Evolutionary conservation across 1,140 invertebrate genomes (phyloP).

Genomic region (Hyposmocoma kahamanoa): DNA sequence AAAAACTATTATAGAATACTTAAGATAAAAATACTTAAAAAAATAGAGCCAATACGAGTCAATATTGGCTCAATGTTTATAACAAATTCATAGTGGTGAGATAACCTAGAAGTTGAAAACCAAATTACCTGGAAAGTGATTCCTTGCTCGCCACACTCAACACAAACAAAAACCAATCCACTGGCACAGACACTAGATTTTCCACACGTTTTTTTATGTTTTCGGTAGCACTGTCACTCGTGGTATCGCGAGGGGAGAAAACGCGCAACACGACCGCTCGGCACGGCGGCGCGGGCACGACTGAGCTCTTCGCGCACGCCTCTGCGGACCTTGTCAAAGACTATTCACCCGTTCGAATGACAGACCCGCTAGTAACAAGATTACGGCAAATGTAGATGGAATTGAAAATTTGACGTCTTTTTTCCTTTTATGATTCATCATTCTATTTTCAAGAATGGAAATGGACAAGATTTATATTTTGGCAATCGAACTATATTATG

Average conservation of each 20-base stretch:
- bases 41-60: too few relatives aligned
- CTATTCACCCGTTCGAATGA: slow-evolving; percentile 19
- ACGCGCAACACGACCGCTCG: slow-evolving; percentile 26
- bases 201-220: slow-evolving; percentile 32
- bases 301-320: slow-evolving; percentile 57
- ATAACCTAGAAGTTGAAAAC: background rate
- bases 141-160: slow-evolving; percentile 6
- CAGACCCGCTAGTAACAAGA: background rate
- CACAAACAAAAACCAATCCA: slow-evolving; percentile 41
- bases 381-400: too few relatives aligned
- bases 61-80: slow-evolving; percentile 3
- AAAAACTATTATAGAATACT: too few relatives aligned
- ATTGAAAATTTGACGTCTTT: too few relatives aligned
- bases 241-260: slow-evolving; percentile 6
- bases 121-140: slow-evolving; percentile 9
- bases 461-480: too few relatives aligned
- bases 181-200: slow-evolving; percentile 52
- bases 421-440: too few relatives aligned
- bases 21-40: too few relatives aligned
- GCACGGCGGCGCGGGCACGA: slow-evolving; percentile 40
- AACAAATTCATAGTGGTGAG: slow-evolving; percentile 5
- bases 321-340: slow-evolving; percentile 37
- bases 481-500: too few relatives aligned
- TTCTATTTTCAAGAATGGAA: too few relatives aligned
- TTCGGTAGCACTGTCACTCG: slow-evolving; percentile 44